A percentile compares a stretch with the other conserved stretches of the same genome.
Evolutionary conservation across 1,140 invertebrate genomes (phyloP).

Genomic region (Yoshiicerus persimilis): DNA sequence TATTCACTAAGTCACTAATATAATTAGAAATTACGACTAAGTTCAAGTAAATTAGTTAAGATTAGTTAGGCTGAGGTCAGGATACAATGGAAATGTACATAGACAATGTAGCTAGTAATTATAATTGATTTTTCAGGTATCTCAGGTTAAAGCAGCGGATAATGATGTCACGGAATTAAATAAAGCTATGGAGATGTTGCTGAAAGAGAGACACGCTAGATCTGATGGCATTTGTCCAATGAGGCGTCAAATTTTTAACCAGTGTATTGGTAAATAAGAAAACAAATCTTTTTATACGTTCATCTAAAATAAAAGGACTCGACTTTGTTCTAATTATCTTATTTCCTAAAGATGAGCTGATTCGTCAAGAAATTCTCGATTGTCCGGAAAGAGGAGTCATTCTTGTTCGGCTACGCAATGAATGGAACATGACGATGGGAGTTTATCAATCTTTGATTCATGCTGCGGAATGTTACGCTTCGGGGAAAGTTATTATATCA

Average conservation of each 20-base stretch:
- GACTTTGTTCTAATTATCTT: too few species aligned
- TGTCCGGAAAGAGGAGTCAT: background rate
- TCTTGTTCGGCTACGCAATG: background rate
- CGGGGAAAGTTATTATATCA: background rate
- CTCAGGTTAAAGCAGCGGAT: background rate
- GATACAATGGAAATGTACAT: background rate
- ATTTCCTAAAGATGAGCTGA: constrained; percentile 1
- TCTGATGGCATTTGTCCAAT: background rate
- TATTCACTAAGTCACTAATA: too few species aligned
- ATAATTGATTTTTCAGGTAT: background rate
- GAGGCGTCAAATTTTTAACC: background rate
- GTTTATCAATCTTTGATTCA: background rate
- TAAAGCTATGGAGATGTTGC: background rate
- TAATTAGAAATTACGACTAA: too few species aligned
- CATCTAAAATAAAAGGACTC: too few species aligned
- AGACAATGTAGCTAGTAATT: background rate
- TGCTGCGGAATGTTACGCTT: background rate
- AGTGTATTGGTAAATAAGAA: background rate
- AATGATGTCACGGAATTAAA: background rate
- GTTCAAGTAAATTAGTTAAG: too few species aligned
- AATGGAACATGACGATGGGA: background rate
- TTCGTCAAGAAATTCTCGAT: background rate
- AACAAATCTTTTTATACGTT: too few species aligned
- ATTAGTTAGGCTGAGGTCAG: too few species aligned
- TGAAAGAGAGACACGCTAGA: background rate